Conservation (phyloP, 2,113 vertebrate species). For the Mus musculus region DNA sequence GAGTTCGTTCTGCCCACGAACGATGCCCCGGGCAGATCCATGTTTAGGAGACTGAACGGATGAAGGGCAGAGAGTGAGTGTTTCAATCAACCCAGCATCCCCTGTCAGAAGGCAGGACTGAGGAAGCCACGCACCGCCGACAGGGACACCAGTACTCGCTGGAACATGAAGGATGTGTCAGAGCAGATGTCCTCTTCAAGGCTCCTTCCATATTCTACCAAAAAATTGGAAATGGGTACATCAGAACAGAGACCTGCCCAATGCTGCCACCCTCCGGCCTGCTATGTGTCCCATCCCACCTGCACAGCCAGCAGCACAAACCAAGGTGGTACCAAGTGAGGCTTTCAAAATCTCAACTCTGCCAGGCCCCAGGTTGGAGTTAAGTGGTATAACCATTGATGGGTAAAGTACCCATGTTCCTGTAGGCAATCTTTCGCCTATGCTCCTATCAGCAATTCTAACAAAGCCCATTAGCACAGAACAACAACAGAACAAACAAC, state of each 20-base stretch:
- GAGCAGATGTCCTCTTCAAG: conserved; percentile 93
- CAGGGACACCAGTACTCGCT: conserved; percentile 95
- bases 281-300: background rate
- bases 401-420: background rate
- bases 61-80: background rate
- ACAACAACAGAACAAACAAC: background rate
- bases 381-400: too few relatives aligned
- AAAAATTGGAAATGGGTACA: conserved; percentile 31
- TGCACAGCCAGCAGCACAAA: background rate
- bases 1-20: background rate
- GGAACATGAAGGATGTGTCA: conserved; percentile 96
- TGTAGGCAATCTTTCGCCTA: background rate
- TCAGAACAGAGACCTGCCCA: background rate
- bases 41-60: background rate
- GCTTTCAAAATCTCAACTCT: background rate
- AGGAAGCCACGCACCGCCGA: conserved; percentile 88
- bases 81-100: background rate
- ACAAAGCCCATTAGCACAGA: background rate
- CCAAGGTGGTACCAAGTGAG: background rate
- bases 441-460: background rate
- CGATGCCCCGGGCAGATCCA: background rate
- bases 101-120: background rate
- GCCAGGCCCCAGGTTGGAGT: too few relatives aligned
- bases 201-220: conserved; percentile 88
- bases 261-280: fast-evolving